Percentiles rank a stretch among this genome's conserved stretches.
Conservation (phyloP, 2,888 invertebrate species). For the Unio delphinus region DNA sequence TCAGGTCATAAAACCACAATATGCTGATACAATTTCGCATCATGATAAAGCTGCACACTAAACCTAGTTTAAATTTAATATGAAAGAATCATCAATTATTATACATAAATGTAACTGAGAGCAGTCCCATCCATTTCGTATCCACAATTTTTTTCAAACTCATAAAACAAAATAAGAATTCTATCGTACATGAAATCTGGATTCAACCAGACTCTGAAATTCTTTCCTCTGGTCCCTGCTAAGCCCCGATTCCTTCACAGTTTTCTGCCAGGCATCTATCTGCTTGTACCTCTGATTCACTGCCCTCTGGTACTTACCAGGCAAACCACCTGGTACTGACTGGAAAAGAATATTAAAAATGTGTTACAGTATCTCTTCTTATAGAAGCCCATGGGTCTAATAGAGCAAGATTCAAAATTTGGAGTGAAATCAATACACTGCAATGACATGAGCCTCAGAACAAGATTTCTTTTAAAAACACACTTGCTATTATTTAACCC, state of each 20-base stretch:
- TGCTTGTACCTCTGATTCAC: conserved; percentile 59
- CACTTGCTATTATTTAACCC: no score
- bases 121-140: neutral
- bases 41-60: no score
- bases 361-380: no score
- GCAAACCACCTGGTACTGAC: conserved; percentile 65
- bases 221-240: conserved; percentile 63
- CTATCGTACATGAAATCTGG: conserved; percentile 59
- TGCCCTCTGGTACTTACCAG: conserved; percentile 62
- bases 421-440: no score
- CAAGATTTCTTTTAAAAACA: no score
- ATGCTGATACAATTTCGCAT: no score
- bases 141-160: neutral
- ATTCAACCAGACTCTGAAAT: conserved; percentile 68
- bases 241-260: conserved; percentile 66
- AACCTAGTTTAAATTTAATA: no score
- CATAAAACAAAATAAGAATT: conserved; percentile 1
- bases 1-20: no score
- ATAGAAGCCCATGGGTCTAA: no score
- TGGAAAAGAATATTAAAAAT: conserved; percentile 15
- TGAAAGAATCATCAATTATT: neutral
- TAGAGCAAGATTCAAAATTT: no score
- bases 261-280: conserved; percentile 68
- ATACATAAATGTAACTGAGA: neutral
- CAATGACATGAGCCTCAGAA: no score